Evolutionary conservation across 1,140 invertebrate genomes (phyloP).

Genomic region (Bursaphelenchus mucronatus): DNA sequence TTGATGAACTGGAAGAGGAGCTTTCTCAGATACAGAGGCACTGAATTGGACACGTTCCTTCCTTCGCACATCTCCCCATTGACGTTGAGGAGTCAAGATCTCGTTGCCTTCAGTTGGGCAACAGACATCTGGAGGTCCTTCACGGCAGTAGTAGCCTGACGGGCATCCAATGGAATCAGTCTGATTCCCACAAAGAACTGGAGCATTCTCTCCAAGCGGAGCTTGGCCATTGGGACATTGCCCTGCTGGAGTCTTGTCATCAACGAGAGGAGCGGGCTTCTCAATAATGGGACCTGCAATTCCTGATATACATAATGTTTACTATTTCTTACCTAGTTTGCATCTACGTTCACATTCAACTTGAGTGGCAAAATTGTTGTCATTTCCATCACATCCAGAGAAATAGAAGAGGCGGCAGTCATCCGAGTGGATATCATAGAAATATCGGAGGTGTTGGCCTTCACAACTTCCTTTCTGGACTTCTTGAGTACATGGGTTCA

Average conservation of each 20-base stretch:
- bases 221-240: constrained; percentile 46
- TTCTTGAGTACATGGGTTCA: constrained; percentile 48
- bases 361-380: constrained; percentile 64
- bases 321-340: constrained; percentile 41
- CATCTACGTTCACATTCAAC: constrained; percentile 75
- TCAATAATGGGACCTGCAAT: constrained; percentile 11
- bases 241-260: constrained; percentile 39
- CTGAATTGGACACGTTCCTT: background rate
- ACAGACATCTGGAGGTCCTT: constrained; percentile 58
- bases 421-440: constrained; percentile 53
- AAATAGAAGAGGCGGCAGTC: constrained; percentile 57
- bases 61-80: too few species aligned
- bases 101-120: constrained; percentile 33
- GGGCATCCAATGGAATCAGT: constrained; percentile 60
- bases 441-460: constrained; percentile 48
- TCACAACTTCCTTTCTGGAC: constrained; percentile 45
- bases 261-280: too few species aligned
- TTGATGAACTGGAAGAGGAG: background rate
- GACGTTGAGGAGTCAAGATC: background rate
- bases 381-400: constrained; percentile 58
- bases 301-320: background rate
- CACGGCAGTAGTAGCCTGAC: constrained; percentile 50
- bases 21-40: background rate
- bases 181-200: constrained; percentile 58
- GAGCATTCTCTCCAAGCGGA: constrained; percentile 52